Evolutionary conservation across 30 jellyfish, hydroid and myxozoan genomes (phyloP).

Genomic region (Hydractinia echinata): DNA sequence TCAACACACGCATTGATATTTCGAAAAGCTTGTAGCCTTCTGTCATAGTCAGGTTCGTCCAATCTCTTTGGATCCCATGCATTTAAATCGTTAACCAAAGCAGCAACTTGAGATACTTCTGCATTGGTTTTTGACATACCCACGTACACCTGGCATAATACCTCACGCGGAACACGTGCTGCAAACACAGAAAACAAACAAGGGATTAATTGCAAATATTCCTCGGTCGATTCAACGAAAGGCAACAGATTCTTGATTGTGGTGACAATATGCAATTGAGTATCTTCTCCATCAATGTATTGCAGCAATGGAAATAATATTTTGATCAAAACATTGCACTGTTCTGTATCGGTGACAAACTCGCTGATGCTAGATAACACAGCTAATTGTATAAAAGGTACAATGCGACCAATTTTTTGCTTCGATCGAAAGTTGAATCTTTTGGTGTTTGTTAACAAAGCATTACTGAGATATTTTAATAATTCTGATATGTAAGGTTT

Average conservation of each 20-base stretch:
- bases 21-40: slow-evolving; percentile 63
- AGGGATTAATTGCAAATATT: slow-evolving; percentile 28
- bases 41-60: slow-evolving; percentile 82
- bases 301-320: slow-evolving; percentile 61
- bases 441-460: slow-evolving; percentile 26
- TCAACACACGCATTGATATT: slow-evolving; percentile 33
- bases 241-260: slow-evolving; percentile 49
- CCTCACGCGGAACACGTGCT: slow-evolving; percentile 37
- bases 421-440: slow-evolving; percentile 12
- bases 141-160: slow-evolving; percentile 56
- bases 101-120: background rate
- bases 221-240: slow-evolving; percentile 8
- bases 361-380: slow-evolving; percentile 64
- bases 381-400: slow-evolving; percentile 42
- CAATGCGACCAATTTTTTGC: slow-evolving; percentile 21
- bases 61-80: slow-evolving; percentile 74
- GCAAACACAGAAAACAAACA: slow-evolving; percentile 40
- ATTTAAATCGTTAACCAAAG: slow-evolving; percentile 45
- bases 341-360: slow-evolving; percentile 53
- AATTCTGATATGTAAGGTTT: slow-evolving; percentile 32
- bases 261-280: slow-evolving; percentile 38
- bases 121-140: slow-evolving; percentile 12
- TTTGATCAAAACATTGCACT: slow-evolving; percentile 50
- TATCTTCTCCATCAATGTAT: slow-evolving; percentile 30
- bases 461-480: slow-evolving; percentile 40